Evolutionary conservation across 2,797 vertebrate genomes (phyloP), one percentile per base, ranked within the genome.

Genomic region (Xenops minutus): DNA sequence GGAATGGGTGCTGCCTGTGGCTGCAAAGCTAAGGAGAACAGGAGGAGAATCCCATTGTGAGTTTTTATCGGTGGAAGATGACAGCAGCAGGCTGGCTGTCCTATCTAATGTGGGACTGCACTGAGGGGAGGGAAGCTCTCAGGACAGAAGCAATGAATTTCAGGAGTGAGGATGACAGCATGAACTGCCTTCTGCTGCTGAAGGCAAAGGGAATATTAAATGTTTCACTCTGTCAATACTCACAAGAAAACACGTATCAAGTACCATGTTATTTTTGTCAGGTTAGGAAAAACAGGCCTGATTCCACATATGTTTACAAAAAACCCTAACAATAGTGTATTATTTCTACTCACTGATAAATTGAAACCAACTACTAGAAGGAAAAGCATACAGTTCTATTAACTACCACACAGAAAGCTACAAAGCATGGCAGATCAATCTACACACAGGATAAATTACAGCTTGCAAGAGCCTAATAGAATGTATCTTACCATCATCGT

Each of bases 401-500:
- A 49, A 61, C 4, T 7, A 81, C 26, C 30, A 86, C n/a, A 82
- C 14, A 17, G 36, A 30, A 0, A 67, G 26, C 27, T 52, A 10
- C 26, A 73, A 49, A 91, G 39, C 30, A 46, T 2, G 9, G n/a
- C 17, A 81, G n/a, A 59, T 29, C 24, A 63, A 43, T n/a, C 51
- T 39, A 58, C 12, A 43, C 39, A 72, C 6, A 55, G 20, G 69
- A 73, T 19, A 58, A 85, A 56, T 9, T 7, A 75, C 6, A 43
- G 48, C 18, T 36, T 39, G 23, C 10, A 20, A 77, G 67, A 59
- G 37, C 6, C 14, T 54, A 76, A 29, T 12, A 67, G 29, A 13
- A 56, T 55, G 4, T 46, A 49, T 36, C 44, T 94, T 93, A 99
- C 99, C 99, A 14, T 99, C 99, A 19, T 99, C 99, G 6, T 99